Conservation (phyloP, 2,888 invertebrate species). For the Agrochola lychnidis region DNA sequence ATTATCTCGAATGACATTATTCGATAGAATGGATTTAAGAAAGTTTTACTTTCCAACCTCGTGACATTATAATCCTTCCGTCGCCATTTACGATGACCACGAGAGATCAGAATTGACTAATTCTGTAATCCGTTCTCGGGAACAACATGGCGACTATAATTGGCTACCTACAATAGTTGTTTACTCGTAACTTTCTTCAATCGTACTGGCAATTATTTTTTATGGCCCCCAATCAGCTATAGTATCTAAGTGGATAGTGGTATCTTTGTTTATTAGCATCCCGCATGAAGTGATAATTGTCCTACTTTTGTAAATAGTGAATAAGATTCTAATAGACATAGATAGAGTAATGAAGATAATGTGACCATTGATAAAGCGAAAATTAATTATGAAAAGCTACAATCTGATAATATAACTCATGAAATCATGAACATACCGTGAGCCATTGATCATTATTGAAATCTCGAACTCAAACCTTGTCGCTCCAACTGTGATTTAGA, state of each 20-base stretch:
- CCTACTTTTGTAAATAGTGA: conserved; percentile 38
- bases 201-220: conserved; percentile 39
- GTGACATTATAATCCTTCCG: neutral
- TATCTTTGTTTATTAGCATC: conserved; percentile 29
- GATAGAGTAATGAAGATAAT: neutral
- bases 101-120: neutral
- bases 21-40: neutral
- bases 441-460: too few species aligned
- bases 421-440: too few species aligned
- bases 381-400: too few species aligned
- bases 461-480: too few species aligned
- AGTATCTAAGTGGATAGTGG: conserved; percentile 20
- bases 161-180: conserved; percentile 13
- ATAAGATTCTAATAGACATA: conserved; percentile 1
- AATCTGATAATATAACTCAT: too few species aligned
- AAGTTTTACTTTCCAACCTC: neutral
- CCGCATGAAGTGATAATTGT: conserved; percentile 50
- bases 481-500: too few species aligned
- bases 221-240: conserved; percentile 36
- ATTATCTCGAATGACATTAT: too few species aligned
- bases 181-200: conserved; percentile 33
- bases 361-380: neutral
- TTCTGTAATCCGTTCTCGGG: neutral
- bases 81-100: neutral
- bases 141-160: conserved; percentile 24